These are phyloP conservation scores for Gastracanthus pulcherrimus DNA, from an alignment of 2,888 invertebrate genomes.

Conservation along the genomic window DNA sequence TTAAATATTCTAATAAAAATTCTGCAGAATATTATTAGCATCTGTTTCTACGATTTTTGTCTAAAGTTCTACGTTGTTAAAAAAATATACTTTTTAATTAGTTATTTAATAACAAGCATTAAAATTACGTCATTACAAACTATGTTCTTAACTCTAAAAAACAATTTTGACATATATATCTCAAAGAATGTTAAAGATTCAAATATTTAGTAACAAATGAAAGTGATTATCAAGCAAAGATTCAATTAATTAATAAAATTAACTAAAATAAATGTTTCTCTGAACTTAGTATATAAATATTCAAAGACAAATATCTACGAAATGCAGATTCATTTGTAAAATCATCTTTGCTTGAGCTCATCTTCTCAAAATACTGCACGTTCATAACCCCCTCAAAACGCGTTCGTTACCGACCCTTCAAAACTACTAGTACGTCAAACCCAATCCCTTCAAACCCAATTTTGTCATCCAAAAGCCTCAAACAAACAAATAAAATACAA, in stretches of 20 bases:
- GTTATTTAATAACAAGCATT: neutral
- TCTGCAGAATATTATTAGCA: too few species aligned
- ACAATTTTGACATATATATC: neutral
- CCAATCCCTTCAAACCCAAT: neutral
- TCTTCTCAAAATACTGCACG: neutral
- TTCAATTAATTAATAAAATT: neutral
- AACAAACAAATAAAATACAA: conserved; percentile 37
- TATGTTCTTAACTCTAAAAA: neutral
- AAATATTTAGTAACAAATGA: neutral
- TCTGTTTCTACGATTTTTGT: neutral
- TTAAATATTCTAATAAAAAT: neutral
- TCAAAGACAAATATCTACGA: neutral
- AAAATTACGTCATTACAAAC: neutral
- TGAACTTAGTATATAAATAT: neutral
- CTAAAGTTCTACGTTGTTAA: neutral
- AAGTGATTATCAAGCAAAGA: neutral
- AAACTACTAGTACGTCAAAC: neutral
- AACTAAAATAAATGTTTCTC: neutral
- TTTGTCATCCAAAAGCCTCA: conserved; percentile 48
- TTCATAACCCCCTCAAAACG: neutral
- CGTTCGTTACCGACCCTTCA: neutral
- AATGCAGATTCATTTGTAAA: too few species aligned
- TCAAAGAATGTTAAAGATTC: neutral
- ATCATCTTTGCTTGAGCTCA: neutral
- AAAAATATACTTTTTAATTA: conserved; percentile 2